Evolutionary conservation across 2,888 invertebrate species (phyloP).

Genomic region (Baronia brevicornis): DNA sequence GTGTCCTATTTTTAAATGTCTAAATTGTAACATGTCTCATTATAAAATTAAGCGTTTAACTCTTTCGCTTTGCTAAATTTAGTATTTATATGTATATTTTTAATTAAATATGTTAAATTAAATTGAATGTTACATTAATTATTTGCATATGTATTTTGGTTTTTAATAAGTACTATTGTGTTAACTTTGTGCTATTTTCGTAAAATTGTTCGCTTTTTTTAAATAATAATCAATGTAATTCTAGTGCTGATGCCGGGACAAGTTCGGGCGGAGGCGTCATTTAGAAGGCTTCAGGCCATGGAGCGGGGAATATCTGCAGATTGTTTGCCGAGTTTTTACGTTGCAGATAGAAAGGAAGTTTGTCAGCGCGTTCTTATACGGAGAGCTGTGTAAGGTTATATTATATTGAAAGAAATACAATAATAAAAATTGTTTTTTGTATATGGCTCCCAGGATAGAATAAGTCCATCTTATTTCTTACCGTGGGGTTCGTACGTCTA

Average conservation of each 20-base stretch:
- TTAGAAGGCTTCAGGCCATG: constrained; percentile 36
- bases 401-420: no score
- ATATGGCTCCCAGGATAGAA: no score
- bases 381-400: constrained; percentile 48
- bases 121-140: no score
- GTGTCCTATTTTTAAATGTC: no score
- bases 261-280: constrained; percentile 44
- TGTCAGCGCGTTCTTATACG: constrained; percentile 50
- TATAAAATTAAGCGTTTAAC: no score
- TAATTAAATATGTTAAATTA: no score
- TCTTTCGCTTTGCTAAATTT: no score
- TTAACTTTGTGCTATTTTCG: background rate
- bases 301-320: constrained; percentile 49
- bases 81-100: no score
- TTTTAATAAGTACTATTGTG: constrained; percentile 1
- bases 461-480: no score
- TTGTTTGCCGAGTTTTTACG: constrained; percentile 36
- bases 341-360: constrained; percentile 51
- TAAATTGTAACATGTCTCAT: no score
- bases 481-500: no score
- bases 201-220: constrained; percentile 1
- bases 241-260: constrained; percentile 51
- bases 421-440: background rate
- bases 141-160: no score
- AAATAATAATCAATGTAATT: background rate